Evolutionary conservation across 2,797 vertebrate species (phyloP).

Genomic region (Spinibarbus caldwelli): DNA sequence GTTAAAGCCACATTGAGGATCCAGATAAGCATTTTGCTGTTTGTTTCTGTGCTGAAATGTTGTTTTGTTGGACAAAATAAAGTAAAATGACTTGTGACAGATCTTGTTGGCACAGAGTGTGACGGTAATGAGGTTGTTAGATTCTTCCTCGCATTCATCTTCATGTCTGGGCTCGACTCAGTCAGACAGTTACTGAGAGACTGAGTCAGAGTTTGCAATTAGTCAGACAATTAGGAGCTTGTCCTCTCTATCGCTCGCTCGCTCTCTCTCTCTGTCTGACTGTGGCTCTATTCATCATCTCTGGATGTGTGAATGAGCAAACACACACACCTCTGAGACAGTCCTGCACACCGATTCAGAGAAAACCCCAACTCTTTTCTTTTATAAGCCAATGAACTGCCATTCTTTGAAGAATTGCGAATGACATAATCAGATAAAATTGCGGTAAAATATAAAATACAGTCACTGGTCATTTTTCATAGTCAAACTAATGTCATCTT

Average conservation of each 20-base stretch:
- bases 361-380: background rate
- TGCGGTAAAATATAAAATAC: no score
- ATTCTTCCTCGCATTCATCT: constrained; percentile 51
- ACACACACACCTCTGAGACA: constrained; percentile 34
- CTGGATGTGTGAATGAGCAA: constrained; percentile 59
- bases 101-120: constrained; percentile 37
- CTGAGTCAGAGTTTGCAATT: constrained; percentile 75
- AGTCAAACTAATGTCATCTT: no score
- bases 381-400: background rate
- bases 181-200: constrained; percentile 65
- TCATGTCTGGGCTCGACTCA: constrained; percentile 62
- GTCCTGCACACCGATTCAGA: constrained; percentile 16
- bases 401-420: background rate
- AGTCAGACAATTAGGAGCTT: constrained; percentile 76
- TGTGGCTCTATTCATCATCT: constrained; percentile 64
- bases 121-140: constrained; percentile 19
- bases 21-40: background rate
- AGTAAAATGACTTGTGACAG: constrained; percentile 38
- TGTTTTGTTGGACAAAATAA: background rate
- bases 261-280: constrained; percentile 64
- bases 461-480: no score
- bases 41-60: constrained; percentile 10
- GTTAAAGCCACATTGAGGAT: no score
- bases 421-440: background rate
- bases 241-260: constrained; percentile 68